Conservation (phyloP, 2,113 vertebrate genomes). For the Cnemophilus loriae region DNA sequence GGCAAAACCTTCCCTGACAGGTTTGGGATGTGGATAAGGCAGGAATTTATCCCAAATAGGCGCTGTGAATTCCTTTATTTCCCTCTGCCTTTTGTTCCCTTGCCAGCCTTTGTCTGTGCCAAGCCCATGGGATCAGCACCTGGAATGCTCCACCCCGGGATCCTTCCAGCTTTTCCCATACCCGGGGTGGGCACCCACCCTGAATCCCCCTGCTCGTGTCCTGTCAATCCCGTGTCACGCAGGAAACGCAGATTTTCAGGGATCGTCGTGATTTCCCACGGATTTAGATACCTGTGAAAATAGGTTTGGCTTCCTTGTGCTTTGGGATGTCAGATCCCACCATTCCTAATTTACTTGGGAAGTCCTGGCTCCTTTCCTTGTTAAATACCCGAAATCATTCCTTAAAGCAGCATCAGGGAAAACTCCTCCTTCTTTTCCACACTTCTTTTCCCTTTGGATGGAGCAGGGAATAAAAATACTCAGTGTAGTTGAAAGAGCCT, state of each 20-base stretch:
- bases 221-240: fast-evolving
- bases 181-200: fast-evolving
- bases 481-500: not conserved
- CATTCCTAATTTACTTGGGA: not conserved
- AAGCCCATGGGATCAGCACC: fast-evolving
- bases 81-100: not conserved
- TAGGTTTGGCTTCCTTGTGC: not conserved
- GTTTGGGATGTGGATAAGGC: not conserved
- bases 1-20: fast-evolving
- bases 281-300: not conserved
- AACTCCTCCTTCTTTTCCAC: not conserved
- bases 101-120: not conserved
- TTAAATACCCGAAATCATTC: not conserved
- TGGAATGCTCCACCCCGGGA: fast-evolving
- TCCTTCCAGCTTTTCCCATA: not conserved
- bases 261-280: fast-evolving
- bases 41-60: not conserved
- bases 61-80: not conserved
- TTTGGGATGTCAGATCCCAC: not conserved
- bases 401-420: not conserved
- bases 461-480: not conserved
- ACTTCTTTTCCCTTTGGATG: not conserved
- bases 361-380: not conserved
- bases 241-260: fast-evolving
- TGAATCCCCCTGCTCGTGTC: fast-evolving